A percentile compares a stretch with the other conserved stretches of the same genome.
These are phyloP conservation scores for Rhabdophis nuchalis DNA, from an alignment of 2,797 vertebrate species.

Conservation along the genomic window DNA sequence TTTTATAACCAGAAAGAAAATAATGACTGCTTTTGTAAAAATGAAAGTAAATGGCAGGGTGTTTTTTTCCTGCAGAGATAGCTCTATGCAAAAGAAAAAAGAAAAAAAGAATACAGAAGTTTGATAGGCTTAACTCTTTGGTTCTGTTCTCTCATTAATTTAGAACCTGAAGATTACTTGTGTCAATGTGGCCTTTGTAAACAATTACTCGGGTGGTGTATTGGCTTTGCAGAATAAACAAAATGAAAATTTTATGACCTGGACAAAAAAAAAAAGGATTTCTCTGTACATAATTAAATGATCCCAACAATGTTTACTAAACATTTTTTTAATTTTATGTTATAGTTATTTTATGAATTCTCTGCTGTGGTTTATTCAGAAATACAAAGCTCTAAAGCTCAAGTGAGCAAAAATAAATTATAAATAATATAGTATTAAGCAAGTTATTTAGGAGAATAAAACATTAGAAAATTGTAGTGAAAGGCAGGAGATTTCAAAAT, in stretches of 20 bases:
- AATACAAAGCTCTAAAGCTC: background rate
- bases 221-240: background rate
- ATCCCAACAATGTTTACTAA: background rate
- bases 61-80: background rate
- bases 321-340: constrained; percentile 13
- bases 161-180: background rate
- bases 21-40: background rate
- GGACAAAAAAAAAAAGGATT: background rate
- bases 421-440: constrained; percentile 9
- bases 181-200: background rate
- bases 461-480: constrained; percentile 30
- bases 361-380: background rate
- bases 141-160: background rate
- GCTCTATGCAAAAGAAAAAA: background rate
- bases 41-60: background rate
- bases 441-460: constrained; percentile 36
- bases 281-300: constrained; percentile 7
- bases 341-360: background rate
- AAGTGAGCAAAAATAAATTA: constrained; percentile 28
- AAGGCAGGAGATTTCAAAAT: background rate
- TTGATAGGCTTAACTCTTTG: background rate
- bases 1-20: background rate
- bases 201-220: background rate
- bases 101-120: background rate
- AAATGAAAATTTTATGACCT: background rate